phyloP scores from a whole-genome alignment of 2,888 invertebrate genomes.

The Ectobius pallidus region DNA sequence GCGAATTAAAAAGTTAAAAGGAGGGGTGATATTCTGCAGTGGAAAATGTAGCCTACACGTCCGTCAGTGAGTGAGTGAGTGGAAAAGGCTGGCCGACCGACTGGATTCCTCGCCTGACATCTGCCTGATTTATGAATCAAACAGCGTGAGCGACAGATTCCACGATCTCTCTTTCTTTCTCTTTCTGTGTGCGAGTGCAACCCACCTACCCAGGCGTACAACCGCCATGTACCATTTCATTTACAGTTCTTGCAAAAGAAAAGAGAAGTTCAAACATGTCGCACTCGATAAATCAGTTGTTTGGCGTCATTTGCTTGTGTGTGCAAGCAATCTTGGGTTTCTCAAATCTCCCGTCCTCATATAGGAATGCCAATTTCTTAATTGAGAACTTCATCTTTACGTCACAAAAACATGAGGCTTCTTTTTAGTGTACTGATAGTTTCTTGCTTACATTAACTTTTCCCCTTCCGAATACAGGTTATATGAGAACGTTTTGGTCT shows the following conservation, averaged over 20 bases:
- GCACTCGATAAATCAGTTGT: slow-evolving; percentile 9
- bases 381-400: too few species aligned
- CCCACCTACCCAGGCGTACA: background rate
- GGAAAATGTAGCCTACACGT: background rate
- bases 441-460: too few species aligned
- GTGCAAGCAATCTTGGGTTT: background rate
- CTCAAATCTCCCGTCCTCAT: background rate
- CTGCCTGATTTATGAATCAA: slow-evolving; percentile 44
- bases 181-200: background rate
- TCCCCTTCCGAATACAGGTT: too few species aligned
- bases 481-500: too few species aligned
- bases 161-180: slow-evolving; percentile 23
- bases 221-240: slow-evolving; percentile 17
- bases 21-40: slow-evolving; percentile 28
- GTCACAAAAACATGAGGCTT: too few species aligned
- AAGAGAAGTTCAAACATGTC: slow-evolving; percentile 1
- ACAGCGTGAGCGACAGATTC: slow-evolving; percentile 46
- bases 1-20: too few species aligned
- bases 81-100: slow-evolving; percentile 31
- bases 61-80: background rate
- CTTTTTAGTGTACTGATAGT: too few species aligned
- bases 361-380: background rate
- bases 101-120: slow-evolving; percentile 46
- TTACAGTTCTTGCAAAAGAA: background rate
- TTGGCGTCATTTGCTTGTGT: too few species aligned